Base-by-base conservation (phyloP, 2,888 invertebrate genomes). In the Leptopilina myrica region DNA sequence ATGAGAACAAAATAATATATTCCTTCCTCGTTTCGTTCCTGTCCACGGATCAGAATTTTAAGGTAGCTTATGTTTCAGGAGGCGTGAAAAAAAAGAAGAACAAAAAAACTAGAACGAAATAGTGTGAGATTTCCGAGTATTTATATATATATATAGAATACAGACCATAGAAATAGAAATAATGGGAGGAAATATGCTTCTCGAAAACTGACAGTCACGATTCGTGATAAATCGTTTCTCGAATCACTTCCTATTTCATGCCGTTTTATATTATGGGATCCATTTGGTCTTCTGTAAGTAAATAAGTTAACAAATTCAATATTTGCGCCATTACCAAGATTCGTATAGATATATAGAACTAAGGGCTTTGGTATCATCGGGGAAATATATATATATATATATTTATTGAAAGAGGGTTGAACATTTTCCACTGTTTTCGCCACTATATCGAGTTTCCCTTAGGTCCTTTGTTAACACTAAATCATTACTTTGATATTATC, bases 241-340 rank as follows among this genome's bases (percentile, higher is more conserved):
- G 26, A 69, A 69, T 69, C 14, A 53, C 20, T 53, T 69, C 26
- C 53, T 14, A 53, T 46, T 67, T 49, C 67, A 49, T 67, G 12
- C 67, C 46, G 49, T 6, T 46, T 69, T 53, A 49, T 49, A 49
- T 49, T 49, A 46, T 49, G 69, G 14, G 53, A 69, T 49, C 53
- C 26, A 69, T 53, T 69, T 69, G 69, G 53, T 26, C 26, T 26
- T 20, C 26, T 49, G 20, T 49, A 26, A 69, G 26, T 53, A 69
- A 69, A 53, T 53, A 53, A 69, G 53, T 69, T 53, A 69, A 69
- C 53, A 69, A 69, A 53, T 53, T 69, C 69, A 69, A 69, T 69
- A 53, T 69, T 69, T 69, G 53, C 53, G 20, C 26, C 26, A 53
- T 69, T 53, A 69, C 53, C 26, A 14, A 53, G 49, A 69, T 26